These are phyloP conservation scores for Lophochroa leadbeateri DNA, from an alignment of 2,113 vertebrate genomes.

Conservation along the genomic window DNA sequence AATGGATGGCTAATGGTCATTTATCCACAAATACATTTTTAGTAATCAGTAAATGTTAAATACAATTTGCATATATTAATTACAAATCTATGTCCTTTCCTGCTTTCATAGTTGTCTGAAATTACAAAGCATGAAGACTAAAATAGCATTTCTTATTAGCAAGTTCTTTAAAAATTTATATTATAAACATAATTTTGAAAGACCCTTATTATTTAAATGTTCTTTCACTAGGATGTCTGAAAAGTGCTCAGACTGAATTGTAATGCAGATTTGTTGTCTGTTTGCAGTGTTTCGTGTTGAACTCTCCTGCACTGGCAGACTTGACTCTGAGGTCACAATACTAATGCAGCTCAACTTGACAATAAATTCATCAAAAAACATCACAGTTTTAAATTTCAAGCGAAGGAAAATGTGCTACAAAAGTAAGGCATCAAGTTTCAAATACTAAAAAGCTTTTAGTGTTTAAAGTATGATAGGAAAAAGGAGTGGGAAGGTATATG, in stretches of 20 bases:
- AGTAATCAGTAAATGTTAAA: not conserved
- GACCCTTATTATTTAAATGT: not conserved
- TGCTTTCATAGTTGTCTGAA: not conserved
- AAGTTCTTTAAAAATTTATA: not conserved
- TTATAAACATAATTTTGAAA: not conserved
- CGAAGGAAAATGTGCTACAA: conserved; percentile 99
- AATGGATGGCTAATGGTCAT: not conserved
- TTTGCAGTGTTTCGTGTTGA: conserved; percentile 91
- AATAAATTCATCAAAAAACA: conserved; percentile 88
- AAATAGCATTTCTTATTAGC: not conserved
- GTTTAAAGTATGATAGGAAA: not conserved
- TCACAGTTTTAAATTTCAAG: conserved; percentile 99
- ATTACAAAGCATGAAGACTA: not conserved
- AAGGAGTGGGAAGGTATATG: not conserved
- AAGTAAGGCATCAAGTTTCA: conserved; percentile 78
- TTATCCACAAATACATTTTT: not conserved
- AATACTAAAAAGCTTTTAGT: not conserved
- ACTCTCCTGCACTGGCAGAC: conserved; percentile 91
- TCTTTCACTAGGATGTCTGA: not conserved
- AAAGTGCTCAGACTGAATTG: not conserved
- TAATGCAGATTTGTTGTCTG: not conserved
- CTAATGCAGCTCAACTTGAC: conserved; percentile 96
- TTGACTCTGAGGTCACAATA: conserved; percentile 91
- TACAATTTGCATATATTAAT: not conserved
- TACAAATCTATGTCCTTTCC: not conserved